Conservation (phyloP, 1,140 invertebrate species). For the Drosophila kepulauana region DNA sequence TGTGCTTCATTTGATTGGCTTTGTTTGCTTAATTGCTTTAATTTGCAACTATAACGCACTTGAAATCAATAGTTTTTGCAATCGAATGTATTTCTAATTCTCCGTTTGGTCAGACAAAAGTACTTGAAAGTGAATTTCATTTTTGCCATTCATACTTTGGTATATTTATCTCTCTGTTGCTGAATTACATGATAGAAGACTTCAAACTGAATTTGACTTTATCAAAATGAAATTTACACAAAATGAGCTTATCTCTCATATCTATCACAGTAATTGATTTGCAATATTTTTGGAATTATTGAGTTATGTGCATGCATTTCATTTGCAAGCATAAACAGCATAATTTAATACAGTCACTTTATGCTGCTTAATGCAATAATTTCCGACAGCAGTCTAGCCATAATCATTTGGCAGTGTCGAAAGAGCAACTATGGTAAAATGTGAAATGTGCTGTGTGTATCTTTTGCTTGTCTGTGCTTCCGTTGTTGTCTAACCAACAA, state of each 20-base stretch:
- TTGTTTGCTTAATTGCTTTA: slow-evolving; percentile 5
- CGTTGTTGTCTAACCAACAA: slow-evolving; percentile 45
- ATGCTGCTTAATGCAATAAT: background rate
- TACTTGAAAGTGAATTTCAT: no score
- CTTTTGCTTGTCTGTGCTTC: slow-evolving; percentile 21
- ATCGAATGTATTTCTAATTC: background rate
- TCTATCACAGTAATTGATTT: no score
- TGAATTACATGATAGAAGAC: no score
- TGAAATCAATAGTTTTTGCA: background rate
- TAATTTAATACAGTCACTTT: no score
- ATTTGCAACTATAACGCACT: background rate
- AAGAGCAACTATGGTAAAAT: background rate
- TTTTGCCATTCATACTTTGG: no score
- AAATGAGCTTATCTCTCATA: no score
- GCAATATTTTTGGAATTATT: no score
- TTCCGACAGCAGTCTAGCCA: slow-evolving; percentile 11
- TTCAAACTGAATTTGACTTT: background rate
- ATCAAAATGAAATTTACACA: background rate
- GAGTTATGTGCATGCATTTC: no score
- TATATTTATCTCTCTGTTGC: no score
- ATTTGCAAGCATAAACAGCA: no score
- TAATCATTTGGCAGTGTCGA: slow-evolving; percentile 6
- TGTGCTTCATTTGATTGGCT: background rate
- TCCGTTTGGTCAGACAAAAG: no score
- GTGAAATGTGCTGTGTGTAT: slow-evolving; percentile 2